A percentile compares a stretch with the other conserved stretches of the same genome.
Conservation (phyloP, 2,113 vertebrate species). For the Orthonyx spaldingii region DNA sequence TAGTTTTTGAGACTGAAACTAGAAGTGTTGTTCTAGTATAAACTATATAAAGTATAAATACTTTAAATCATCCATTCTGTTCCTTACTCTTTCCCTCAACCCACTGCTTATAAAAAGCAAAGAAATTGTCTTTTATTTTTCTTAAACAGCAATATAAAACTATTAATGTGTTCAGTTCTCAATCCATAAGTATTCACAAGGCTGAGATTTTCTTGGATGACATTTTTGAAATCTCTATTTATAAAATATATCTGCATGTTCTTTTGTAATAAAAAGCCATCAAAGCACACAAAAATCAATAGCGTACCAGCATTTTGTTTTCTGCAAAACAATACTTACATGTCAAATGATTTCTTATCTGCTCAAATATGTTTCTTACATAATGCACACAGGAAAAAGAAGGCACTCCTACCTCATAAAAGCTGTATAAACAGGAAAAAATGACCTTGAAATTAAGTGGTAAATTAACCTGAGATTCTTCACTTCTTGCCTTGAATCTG, state of each 20-base stretch:
- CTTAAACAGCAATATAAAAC: not conserved
- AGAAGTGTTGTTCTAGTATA: not conserved
- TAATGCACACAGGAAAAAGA: not conserved
- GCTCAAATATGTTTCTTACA: not conserved
- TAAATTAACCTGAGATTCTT: not conserved
- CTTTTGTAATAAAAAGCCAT: not conserved
- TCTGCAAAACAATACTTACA: not conserved
- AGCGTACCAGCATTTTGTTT: not conserved
- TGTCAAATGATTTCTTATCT: not conserved
- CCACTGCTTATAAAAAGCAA: conserved; percentile 36
- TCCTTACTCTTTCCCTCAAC: not conserved
- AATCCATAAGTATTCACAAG: not conserved
- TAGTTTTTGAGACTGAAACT: not conserved
- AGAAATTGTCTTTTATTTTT: not conserved
- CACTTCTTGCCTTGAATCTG: not conserved
- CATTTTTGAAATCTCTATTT: conserved; percentile 14
- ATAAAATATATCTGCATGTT: not conserved
- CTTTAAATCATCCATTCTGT: not conserved
- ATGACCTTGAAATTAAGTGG: not conserved
- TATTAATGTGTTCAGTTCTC: not conserved
- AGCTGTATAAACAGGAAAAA: not conserved
- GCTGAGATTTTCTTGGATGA: not conserved
- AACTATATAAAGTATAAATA: too few species aligned
- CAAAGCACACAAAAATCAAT: not conserved
- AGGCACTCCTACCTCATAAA: not conserved